Conservation (phyloP, 2,888 invertebrate genomes). For the Fragum whitleyi region DNA sequence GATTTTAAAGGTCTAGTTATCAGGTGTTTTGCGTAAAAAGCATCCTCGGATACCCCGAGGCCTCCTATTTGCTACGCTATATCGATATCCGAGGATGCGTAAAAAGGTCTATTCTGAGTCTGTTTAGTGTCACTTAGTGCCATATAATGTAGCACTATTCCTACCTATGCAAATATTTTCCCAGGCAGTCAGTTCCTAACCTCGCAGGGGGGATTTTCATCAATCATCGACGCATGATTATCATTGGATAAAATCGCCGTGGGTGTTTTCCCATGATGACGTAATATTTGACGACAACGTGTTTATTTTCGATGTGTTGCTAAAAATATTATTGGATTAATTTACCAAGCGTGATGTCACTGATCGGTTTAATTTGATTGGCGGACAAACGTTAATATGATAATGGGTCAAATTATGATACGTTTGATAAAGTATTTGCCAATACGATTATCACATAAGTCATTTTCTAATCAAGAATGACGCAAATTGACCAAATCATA, state of each 20-base stretch:
- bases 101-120: too few species aligned
- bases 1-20: too few species aligned
- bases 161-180: not conserved
- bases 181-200: not conserved
- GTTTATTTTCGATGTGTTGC: conserved; percentile 5
- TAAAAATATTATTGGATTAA: conserved; percentile 1
- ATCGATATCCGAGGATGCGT: too few species aligned
- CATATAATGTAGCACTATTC: not conserved
- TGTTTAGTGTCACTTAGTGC: too few species aligned
- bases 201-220: not conserved
- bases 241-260: not conserved
- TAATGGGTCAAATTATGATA: not conserved
- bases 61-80: too few species aligned
- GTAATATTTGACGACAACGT: conserved; percentile 8
- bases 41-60: too few species aligned
- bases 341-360: not conserved
- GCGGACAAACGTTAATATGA: not conserved
- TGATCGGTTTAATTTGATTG: conserved; percentile 1
- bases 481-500: not conserved
- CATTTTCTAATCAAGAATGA: not conserved
- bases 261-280: conserved; percentile 7
- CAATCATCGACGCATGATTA: not conserved
- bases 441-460: not conserved
- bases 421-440: not conserved
- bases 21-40: too few species aligned